Base-by-base conservation (phyloP, 2,888 invertebrate species). In the Busseola fusca region DNA sequence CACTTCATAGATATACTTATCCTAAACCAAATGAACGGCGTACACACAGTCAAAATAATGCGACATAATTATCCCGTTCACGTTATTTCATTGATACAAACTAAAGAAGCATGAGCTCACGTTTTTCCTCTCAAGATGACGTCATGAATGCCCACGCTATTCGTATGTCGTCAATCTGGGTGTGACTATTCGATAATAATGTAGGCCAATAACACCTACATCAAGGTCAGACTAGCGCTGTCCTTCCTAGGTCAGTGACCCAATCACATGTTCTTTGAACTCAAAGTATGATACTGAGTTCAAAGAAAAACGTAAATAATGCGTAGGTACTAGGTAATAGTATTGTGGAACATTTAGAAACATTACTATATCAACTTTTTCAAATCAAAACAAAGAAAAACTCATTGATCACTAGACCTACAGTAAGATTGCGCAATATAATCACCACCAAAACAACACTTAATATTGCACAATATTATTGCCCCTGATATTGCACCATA, bases 201-300 rank as follows among this genome's bases (percentile, higher is more conserved):
- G n/a, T 42, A 5, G 25, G 42, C 54, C 54, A 50, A 37, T 52
- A 27, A 60, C 56, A 64, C 45, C 37, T 14, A 30, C 27, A 50
- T 59, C 9, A 73, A 5, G 40, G 52, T 62, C 50, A 27, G 45
- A 54, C 34, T 27, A 40, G 57, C 37, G 34, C 10, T 57, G 67
- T 65, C 68, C 75, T 77, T 83, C 57, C 45, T 45, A 65, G 70
- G 74, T 78, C 81, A 74, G 69, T 34, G 78, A 66, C 34, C 0
- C 34, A 7, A 34, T 34, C 34, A 34, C 34, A 34, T 6, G 34
- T 34, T 34, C 34, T 5, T 34, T 34, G 34, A 34, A 34, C 34
- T 34, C 34, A 34, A 34, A 34, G n/a, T 34, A 34, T 34, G 34
- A 34, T 0, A 37, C 1, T 37, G 71, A 21, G 30, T 57, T 40